These are phyloP conservation scores for Anoncus sp. DNA, from an alignment of 2,888 invertebrate genomes.

Conservation along the genomic window DNA sequence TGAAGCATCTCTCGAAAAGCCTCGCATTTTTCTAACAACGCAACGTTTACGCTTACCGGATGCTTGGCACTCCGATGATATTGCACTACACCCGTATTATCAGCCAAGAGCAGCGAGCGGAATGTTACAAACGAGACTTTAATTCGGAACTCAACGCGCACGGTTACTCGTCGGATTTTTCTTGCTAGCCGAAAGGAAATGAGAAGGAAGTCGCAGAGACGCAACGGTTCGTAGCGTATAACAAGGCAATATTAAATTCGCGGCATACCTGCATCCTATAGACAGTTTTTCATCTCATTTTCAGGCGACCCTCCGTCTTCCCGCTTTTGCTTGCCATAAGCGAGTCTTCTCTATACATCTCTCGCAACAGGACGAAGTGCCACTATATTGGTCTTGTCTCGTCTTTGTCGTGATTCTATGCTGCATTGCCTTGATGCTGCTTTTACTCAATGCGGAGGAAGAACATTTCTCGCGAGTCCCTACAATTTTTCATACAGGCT, in stretches of 20 bases:
- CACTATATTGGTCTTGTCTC: conserved; percentile 41
- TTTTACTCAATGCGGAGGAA: neutral
- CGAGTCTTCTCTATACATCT: conserved; percentile 35
- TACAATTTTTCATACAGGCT: conserved; percentile 5
- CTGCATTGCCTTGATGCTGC: neutral
- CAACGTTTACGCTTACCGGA: neutral
- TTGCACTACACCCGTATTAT: conserved; percentile 40
- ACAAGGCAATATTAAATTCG: conserved; percentile 62
- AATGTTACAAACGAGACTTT: conserved; percentile 52
- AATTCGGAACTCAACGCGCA: conserved; percentile 37
- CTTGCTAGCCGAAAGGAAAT: conserved; percentile 37
- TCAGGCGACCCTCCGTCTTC: conserved; percentile 24
- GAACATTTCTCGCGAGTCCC: neutral
- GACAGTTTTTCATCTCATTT: conserved; percentile 42
- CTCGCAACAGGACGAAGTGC: conserved; percentile 32
- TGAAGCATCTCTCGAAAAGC: conserved; percentile 15
- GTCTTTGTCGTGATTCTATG: conserved; percentile 22
- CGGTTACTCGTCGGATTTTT: conserved; percentile 43
- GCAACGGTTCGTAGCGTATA: conserved; percentile 48
- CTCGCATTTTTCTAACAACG: neutral
- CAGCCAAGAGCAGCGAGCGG: conserved; percentile 18
- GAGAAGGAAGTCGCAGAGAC: conserved; percentile 12
- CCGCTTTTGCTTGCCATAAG: conserved; percentile 15
- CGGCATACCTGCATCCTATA: conserved; percentile 31
- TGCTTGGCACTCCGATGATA: conserved; percentile 14